Evolutionary conservation across 2,888 invertebrate genomes (phyloP).

Genomic region (Sesia apiformis): DNA sequence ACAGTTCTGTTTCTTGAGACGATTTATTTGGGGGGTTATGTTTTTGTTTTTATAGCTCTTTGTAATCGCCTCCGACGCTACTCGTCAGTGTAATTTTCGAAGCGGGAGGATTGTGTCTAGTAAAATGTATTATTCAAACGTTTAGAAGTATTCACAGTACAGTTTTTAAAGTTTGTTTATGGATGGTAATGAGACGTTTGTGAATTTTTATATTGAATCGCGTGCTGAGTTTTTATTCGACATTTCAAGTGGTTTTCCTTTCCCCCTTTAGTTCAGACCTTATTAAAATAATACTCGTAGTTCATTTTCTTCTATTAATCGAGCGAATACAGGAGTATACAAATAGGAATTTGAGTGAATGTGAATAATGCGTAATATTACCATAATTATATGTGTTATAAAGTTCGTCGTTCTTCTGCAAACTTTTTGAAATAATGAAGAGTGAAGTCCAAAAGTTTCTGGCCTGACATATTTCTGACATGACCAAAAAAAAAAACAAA

Average conservation of each 20-base stretch:
- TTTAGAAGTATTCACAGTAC: constrained; percentile 26
- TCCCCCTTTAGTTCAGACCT: neutral
- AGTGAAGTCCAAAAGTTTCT: no score
- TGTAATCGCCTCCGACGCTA: constrained; percentile 31
- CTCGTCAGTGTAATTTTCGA: constrained; percentile 38
- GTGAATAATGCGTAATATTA: no score
- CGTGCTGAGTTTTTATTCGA: constrained; percentile 2
- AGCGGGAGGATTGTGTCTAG: constrained; percentile 33
- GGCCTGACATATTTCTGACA: no score
- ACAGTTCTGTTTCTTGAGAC: constrained; percentile 18
- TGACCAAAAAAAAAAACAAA: no score
- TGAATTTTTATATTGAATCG: constrained; percentile 6
- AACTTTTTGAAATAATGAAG: no score
- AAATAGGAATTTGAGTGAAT: no score
- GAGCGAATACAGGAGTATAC: no score
- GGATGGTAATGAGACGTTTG: constrained; percentile 28
- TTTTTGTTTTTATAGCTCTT: constrained; percentile 48
- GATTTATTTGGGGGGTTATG: constrained; percentile 14
- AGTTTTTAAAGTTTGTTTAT: constrained; percentile 33
- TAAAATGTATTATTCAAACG: constrained; percentile 48
- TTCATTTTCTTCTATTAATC: no score
- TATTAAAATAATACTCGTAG: no score
- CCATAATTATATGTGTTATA: no score
- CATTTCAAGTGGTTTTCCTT: neutral
- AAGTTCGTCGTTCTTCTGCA: no score